A percentile compares a stretch with the other conserved stretches of the same genome.
Conservation (phyloP, 2,888 invertebrate genomes). For the Rhaphigaster nebulosa region DNA sequence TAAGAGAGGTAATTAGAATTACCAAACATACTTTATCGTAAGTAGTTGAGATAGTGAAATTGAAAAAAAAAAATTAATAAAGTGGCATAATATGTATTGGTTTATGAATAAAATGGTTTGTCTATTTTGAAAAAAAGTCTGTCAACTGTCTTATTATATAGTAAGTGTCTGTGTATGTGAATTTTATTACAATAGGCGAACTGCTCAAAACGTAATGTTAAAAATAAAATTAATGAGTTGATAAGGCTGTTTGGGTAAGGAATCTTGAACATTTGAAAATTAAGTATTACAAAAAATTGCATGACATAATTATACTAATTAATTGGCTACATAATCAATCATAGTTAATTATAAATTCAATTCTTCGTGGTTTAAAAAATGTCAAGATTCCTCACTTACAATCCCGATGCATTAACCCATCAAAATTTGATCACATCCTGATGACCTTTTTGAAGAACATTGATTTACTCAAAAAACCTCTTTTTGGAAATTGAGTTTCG, state of each 20-base stretch:
- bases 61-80: too few relatives aligned
- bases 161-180: not conserved
- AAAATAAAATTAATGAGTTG: not conserved
- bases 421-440: not conserved
- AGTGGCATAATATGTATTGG: too few relatives aligned
- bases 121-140: not conserved
- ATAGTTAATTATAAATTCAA: too few relatives aligned
- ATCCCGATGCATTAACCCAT: not conserved
- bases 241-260: not conserved
- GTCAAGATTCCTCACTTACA: not conserved
- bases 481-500: conserved; percentile 13
- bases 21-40: too few relatives aligned
- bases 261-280: not conserved
- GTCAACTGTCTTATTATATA: not conserved
- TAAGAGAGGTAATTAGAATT: too few relatives aligned
- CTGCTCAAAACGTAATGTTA: not conserved
- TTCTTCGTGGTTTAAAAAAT: not conserved
- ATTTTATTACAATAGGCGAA: not conserved
- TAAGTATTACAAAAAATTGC: not conserved
- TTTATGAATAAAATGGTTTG: too few relatives aligned
- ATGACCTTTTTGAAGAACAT: not conserved
- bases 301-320: too few relatives aligned
- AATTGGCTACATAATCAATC: too few relatives aligned
- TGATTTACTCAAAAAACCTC: not conserved
- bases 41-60: too few relatives aligned